Evolutionary conservation across 37 sponge, comb jelly and placozoan species (phyloP).

Genomic region (Bolinopsis microptera): DNA sequence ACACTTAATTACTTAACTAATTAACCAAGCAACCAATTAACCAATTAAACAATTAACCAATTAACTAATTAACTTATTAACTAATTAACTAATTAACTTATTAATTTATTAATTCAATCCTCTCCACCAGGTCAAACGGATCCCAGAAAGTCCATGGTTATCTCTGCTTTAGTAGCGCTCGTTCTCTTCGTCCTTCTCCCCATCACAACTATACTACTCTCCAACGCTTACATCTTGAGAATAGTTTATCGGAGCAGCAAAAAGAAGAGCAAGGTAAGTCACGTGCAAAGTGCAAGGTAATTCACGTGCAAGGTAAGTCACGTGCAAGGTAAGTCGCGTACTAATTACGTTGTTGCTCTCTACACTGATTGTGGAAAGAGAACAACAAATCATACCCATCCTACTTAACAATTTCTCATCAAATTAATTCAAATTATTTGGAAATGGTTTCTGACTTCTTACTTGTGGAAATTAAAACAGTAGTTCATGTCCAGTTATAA

Average conservation of each 20-base stretch:
- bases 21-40: too few relatives aligned
- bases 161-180: neutral
- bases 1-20: too few relatives aligned
- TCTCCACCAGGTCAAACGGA: neutral
- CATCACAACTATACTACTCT: neutral
- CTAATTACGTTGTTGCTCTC: too few relatives aligned
- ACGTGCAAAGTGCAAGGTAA: neutral
- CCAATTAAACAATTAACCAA: too few relatives aligned
- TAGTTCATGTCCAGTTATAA: too few relatives aligned
- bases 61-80: too few relatives aligned
- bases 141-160: neutral
- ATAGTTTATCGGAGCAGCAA: neutral
- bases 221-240: neutral
- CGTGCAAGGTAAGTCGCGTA: neutral
- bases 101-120: too few relatives aligned
- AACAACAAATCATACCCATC: neutral
- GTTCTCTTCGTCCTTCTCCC: neutral
- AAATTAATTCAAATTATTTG: too few relatives aligned
- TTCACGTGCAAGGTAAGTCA: neutral
- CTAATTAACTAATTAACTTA: too few relatives aligned
- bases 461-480: too few relatives aligned
- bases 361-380: neutral
- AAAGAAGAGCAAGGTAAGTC: neutral
- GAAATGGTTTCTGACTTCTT: too few relatives aligned
- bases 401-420: neutral